A percentile compares a stretch with the other conserved stretches of the same genome.
These are phyloP conservation scores for Cactoblastis cactorum DNA, from an alignment of 2,888 invertebrate genomes.

Conservation along the genomic window DNA sequence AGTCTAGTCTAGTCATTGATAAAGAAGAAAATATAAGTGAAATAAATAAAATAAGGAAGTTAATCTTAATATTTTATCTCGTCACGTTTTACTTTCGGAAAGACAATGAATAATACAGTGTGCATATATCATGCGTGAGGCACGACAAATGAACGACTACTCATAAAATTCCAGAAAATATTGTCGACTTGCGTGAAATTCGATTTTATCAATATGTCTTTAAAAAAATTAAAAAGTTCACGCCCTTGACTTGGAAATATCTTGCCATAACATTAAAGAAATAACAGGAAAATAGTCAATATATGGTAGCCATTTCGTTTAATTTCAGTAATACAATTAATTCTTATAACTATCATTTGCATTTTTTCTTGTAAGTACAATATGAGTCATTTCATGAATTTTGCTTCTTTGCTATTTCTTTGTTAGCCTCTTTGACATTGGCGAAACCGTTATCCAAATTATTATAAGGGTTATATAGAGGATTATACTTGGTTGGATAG, in stretches of 20 bases:
- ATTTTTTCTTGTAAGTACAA: neutral
- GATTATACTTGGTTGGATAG: constrained; percentile 33
- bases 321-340: neutral
- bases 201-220: neutral
- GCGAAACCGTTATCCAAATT: constrained; percentile 20
- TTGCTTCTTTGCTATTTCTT: constrained; percentile 32
- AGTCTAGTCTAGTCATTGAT: too few species aligned
- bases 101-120: neutral
- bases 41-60: too few species aligned
- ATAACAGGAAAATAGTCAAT: neutral
- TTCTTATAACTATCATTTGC: constrained; percentile 14
- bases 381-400: constrained; percentile 4
- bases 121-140: neutral
- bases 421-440: constrained; percentile 22
- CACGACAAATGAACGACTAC: too few species aligned
- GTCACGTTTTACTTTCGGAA: neutral
- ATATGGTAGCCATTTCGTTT: neutral
- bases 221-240: neutral
- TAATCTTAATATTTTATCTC: neutral
- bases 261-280: too few species aligned
- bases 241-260: neutral
- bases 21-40: too few species aligned
- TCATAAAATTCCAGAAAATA: neutral
- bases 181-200: neutral
- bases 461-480: constrained; percentile 32